Percentiles rank a stretch among this genome's conserved stretches.
These are phyloP conservation scores for Zoroaster sp. DNA, from an alignment of 53 echinoderm and acorn worm species.

Conservation along the genomic window DNA sequence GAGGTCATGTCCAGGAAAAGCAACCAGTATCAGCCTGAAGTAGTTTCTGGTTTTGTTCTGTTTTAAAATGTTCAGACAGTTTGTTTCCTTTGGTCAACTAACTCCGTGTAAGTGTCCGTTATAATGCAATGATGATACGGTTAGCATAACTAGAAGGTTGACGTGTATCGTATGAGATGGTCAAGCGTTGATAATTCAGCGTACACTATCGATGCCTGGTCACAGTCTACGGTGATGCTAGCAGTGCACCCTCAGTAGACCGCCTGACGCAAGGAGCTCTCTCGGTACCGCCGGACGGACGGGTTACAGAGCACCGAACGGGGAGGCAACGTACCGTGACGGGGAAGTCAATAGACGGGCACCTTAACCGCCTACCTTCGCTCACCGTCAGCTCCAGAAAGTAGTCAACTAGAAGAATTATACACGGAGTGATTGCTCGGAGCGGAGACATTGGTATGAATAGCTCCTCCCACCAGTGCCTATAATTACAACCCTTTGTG, in stretches of 20 bases:
- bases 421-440: conserved; percentile 48
- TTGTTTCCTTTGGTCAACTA: neutral
- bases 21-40: neutral
- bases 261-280: neutral
- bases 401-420: conserved; percentile 6
- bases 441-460: conserved; percentile 61
- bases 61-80: neutral
- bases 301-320: neutral
- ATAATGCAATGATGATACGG: neutral
- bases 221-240: neutral
- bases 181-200: neutral
- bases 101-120: neutral
- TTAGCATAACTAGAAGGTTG: neutral
- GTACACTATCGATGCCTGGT: neutral
- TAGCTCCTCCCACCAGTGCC: conserved; percentile 62
- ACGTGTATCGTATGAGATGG: neutral
- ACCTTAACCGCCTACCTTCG: conserved; percentile 48
- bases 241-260: conserved; percentile 32
- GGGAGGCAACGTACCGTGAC: conserved; percentile 21
- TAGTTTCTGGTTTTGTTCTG: neutral
- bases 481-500: conserved; percentile 65
- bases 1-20: conserved; percentile 41
- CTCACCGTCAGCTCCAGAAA: conserved; percentile 34
- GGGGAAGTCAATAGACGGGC: neutral
- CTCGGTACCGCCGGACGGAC: neutral